Evolutionary conservation across 2,888 invertebrate genomes (phyloP).

Genomic region (Hypselothyrea guttata): DNA sequence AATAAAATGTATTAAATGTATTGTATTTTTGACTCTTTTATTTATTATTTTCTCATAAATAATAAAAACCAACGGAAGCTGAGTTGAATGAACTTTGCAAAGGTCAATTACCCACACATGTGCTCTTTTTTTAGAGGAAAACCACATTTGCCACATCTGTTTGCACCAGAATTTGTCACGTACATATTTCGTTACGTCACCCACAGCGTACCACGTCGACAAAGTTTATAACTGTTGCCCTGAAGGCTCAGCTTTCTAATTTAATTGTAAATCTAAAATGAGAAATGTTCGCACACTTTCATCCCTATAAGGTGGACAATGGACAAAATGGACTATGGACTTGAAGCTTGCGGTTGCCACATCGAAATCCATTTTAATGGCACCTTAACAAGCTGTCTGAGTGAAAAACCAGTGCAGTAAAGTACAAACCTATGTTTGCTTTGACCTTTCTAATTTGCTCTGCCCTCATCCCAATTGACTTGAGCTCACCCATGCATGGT

Average conservation of each 20-base stretch:
- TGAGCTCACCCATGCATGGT: constrained; percentile 17
- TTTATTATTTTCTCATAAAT: constrained; percentile 3
- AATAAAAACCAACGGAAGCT: constrained; percentile 8
- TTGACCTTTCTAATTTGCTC: constrained; percentile 47
- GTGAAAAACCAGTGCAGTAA: constrained; percentile 21
- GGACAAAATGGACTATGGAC: background rate
- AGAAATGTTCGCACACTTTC: constrained; percentile 28
- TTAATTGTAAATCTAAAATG: constrained; percentile 57
- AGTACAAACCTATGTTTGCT: constrained; percentile 21
- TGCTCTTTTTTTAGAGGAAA: constrained; percentile 1
- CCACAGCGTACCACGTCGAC: constrained; percentile 34
- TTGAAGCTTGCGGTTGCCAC: no score
- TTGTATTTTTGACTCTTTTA: no score
- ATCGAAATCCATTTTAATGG: constrained; percentile 19
- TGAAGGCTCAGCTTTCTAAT: constrained; percentile 63
- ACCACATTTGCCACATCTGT: constrained; percentile 7
- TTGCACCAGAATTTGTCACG: constrained; percentile 51
- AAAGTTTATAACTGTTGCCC: constrained; percentile 41
- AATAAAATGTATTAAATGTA: background rate
- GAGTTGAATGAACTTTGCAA: constrained; percentile 41
- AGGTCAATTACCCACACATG: constrained; percentile 29
- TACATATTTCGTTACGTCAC: constrained; percentile 63
- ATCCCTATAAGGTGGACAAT: background rate
- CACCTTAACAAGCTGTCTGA: constrained; percentile 17
- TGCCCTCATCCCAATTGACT: constrained; percentile 12